A percentile compares a stretch with the other conserved stretches of the same genome.
Conservation (phyloP, 2,113 vertebrate genomes). For the Lampris megalopsis region DNA sequence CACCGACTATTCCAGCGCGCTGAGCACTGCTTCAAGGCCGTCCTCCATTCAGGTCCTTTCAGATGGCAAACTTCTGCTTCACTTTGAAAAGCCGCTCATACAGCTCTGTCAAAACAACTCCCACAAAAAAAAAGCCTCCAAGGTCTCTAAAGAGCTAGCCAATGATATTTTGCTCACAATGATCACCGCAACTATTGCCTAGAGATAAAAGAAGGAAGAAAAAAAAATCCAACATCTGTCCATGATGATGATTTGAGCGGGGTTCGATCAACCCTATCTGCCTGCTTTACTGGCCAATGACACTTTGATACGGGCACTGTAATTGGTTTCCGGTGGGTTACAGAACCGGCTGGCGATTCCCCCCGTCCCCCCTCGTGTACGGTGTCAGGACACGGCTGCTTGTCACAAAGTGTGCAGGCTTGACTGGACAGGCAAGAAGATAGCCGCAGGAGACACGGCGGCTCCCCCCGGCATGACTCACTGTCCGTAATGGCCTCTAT, state of each 20-base stretch:
- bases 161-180: conserved; percentile 25
- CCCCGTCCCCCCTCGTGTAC: conserved; percentile 53
- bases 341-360: conserved; percentile 62
- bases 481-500: conserved; percentile 76
- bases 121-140: conserved; percentile 26
- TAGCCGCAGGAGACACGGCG: conserved; percentile 70
- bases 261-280: conserved; percentile 62
- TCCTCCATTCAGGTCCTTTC: conserved; percentile 23
- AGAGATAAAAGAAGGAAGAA: neutral
- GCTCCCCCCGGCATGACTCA: conserved; percentile 64
- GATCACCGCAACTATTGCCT: conserved; percentile 20
- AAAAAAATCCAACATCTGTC: conserved; percentile 46
- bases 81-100: conserved; percentile 3
- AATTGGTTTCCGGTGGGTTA: conserved; percentile 71
- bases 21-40: conserved; percentile 34
- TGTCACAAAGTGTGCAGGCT: conserved; percentile 74
- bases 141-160: conserved; percentile 17
- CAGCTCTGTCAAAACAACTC: neutral
- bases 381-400: conserved; percentile 69
- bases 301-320: conserved; percentile 67
- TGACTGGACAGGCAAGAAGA: conserved; percentile 75
- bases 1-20: conserved; percentile 23
- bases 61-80: conserved; percentile 23
- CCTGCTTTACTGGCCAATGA: conserved; percentile 59
- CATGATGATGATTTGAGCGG: conserved; percentile 58